Conservation (phyloP, 1,140 invertebrate species). For the Aphidius gifuensis region DNA sequence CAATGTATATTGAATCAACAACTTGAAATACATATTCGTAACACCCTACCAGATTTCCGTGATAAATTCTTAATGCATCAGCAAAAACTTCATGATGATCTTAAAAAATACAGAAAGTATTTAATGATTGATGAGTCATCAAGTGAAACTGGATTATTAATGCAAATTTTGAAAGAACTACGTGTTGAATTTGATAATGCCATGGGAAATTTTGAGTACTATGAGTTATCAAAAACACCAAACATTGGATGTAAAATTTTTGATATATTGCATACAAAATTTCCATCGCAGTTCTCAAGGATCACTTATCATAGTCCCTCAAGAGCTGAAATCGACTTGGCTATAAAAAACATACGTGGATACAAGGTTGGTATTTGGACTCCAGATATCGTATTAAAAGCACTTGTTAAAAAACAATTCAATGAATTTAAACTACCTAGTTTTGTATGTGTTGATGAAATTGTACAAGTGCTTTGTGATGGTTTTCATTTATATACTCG, state of each 20-base stretch:
- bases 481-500: slow-evolving; percentile 92
- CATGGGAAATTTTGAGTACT: slow-evolving; percentile 73
- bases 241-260: too few species aligned
- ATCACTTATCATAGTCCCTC: too few species aligned
- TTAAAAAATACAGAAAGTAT: slow-evolving; percentile 94
- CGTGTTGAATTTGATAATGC: slow-evolving; percentile 97
- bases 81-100: slow-evolving; percentile 93
- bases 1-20: slow-evolving; percentile 98
- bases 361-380: slow-evolving; percentile 97
- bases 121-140: slow-evolving; percentile 97
- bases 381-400: slow-evolving; percentile 99
- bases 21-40: slow-evolving; percentile 98
- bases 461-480: slow-evolving; percentile 91
- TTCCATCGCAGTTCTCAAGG: too few species aligned
- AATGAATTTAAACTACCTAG: slow-evolving; percentile 93
- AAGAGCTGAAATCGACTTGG: too few species aligned
- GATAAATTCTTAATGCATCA: slow-evolving; percentile 96
- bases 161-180: slow-evolving; percentile 97
- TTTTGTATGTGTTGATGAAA: slow-evolving; percentile 96
- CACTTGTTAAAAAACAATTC: slow-evolving; percentile 99
- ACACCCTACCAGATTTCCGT: slow-evolving; percentile 90
- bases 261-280: too few species aligned
- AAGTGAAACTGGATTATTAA: slow-evolving; percentile 98
- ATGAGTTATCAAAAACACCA: slow-evolving; percentile 3
- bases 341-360: slow-evolving; percentile 43